A percentile compares a stretch with the other conserved stretches of the same genome.
Conservation (phyloP, 2,113 vertebrate species). For the Burhinus oedicnemus region DNA sequence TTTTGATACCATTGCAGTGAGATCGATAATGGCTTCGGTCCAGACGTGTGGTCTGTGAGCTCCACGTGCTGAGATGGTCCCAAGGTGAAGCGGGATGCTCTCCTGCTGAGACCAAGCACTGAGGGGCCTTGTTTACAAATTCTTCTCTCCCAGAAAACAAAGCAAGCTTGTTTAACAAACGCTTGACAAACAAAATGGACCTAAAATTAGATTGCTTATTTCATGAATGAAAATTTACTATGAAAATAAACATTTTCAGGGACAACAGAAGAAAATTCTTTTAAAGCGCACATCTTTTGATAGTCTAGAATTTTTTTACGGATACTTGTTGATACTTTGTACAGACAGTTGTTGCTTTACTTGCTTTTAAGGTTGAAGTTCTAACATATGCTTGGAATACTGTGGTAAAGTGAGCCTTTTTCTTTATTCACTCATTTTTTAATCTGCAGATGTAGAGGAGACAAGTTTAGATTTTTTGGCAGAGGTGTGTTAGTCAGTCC, state of each 20-base stretch:
- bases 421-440: not conserved
- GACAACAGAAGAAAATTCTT: not conserved
- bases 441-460: not conserved
- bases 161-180: not conserved
- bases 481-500: not conserved
- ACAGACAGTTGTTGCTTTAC: not conserved
- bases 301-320: not conserved
- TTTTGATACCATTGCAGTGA: not conserved
- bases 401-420: not conserved
- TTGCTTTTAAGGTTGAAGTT: not conserved
- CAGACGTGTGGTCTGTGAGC: not conserved
- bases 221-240: not conserved
- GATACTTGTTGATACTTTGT: not conserved
- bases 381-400: slow-evolving; percentile 3
- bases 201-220: slow-evolving; percentile 16
- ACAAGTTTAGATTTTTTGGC: not conserved
- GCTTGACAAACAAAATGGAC: not conserved
- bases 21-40: not conserved
- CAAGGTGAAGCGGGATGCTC: not conserved
- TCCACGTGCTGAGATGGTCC: not conserved
- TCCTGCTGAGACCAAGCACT: not conserved
- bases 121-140: not conserved
- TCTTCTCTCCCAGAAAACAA: slow-evolving; percentile 12
- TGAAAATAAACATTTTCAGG: slow-evolving; percentile 21
- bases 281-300: not conserved